Conservation (phyloP, 2,797 vertebrate genomes). For the Choloepus didactylus region DNA sequence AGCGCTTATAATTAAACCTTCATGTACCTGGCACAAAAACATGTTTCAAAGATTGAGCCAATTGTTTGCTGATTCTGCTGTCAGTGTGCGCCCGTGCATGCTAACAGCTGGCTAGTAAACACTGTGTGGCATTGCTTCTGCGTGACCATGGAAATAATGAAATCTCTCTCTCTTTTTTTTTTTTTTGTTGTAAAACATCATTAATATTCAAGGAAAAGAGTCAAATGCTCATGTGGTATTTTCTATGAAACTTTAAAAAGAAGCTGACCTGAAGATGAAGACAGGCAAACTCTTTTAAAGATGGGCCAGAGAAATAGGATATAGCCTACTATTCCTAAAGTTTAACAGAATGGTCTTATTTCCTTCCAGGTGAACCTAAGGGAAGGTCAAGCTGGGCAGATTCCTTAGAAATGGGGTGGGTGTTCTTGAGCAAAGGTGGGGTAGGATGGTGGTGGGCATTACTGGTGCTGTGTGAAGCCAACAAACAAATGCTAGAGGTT, state of each 20-base stretch:
- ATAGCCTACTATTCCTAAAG: neutral
- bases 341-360: neutral
- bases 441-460: neutral
- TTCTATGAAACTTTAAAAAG: slow-evolving; percentile 21
- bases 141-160: slow-evolving; percentile 67
- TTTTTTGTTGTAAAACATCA: neutral
- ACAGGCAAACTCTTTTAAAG: neutral
- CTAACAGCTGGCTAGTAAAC: slow-evolving; percentile 84
- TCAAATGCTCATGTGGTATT: slow-evolving; percentile 38
- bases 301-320: neutral
- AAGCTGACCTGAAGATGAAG: neutral
- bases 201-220: slow-evolving; percentile 76
- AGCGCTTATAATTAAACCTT: slow-evolving; percentile 89
- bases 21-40: slow-evolving; percentile 86
- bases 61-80: slow-evolving; percentile 81
- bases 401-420: neutral
- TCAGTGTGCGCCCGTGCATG: slow-evolving; percentile 63
- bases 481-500: neutral
- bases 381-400: neutral
- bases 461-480: neutral
- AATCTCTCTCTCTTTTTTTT: neutral
- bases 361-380: neutral
- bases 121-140: slow-evolving; percentile 49
- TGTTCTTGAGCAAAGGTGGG: neutral
- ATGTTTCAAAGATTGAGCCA: slow-evolving; percentile 72